phyloP scores from a whole-genome alignment of 1,140 invertebrate genomes.

The Hormaphis cornu region DNA sequence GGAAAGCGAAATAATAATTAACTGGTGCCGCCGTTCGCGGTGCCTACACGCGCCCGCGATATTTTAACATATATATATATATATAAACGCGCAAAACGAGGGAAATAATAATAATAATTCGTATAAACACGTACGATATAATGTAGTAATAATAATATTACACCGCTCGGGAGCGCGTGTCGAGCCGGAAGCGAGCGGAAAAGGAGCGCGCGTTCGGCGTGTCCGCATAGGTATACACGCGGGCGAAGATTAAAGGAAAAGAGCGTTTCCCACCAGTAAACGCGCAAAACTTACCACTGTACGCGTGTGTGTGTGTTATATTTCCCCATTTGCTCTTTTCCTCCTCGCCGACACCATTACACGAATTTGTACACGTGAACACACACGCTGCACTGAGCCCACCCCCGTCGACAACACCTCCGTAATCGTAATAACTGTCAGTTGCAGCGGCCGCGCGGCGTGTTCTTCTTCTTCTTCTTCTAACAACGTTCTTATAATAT shows the following conservation, averaged over 20 bases:
- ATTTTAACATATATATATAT: too few relatives aligned
- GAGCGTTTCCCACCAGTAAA: not conserved
- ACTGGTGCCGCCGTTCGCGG: too few relatives aligned
- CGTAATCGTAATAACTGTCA: conserved; percentile 30
- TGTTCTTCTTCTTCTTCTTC: not conserved
- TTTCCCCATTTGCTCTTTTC: conserved; percentile 29
- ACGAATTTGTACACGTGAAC: too few relatives aligned
- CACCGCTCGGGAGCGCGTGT: not conserved
- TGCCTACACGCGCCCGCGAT: too few relatives aligned
- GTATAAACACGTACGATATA: not conserved
- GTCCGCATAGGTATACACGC: too few relatives aligned
- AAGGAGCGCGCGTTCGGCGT: conserved; percentile 19
- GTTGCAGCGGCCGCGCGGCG: not conserved
- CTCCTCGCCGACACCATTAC: too few relatives aligned
- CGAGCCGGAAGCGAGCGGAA: not conserved
- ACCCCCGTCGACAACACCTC: conserved; percentile 14
- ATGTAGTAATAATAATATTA: conserved; percentile 13
- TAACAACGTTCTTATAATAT: too few relatives aligned
- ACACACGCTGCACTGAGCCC: too few relatives aligned
- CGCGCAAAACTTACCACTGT: not conserved
- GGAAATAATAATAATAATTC: too few relatives aligned
- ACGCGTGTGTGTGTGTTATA: not conserved
- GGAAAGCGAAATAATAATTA: too few relatives aligned
- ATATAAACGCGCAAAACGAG: too few relatives aligned
- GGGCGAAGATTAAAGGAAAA: conserved; percentile 31